Evolutionary conservation across 1,140 invertebrate species (phyloP).

Genomic region (Piezodorus guildinii): DNA sequence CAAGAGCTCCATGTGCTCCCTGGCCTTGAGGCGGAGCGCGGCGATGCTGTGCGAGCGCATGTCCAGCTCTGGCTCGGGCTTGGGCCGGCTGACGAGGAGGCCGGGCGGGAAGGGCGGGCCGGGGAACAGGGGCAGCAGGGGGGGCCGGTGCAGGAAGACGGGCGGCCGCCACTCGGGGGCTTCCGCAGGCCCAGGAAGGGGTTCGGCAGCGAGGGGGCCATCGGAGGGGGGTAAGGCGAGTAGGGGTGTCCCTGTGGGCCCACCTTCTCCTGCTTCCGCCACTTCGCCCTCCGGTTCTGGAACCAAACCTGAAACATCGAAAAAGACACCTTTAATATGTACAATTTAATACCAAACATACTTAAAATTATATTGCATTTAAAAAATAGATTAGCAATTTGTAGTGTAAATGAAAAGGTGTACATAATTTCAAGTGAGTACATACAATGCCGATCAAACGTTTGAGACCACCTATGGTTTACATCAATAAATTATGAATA

Average conservation of each 20-base stretch:
- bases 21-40: constrained; percentile 74
- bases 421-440: too few species aligned
- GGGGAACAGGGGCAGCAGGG: constrained; percentile 37
- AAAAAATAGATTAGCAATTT: too few species aligned
- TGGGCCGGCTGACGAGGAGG: constrained; percentile 45
- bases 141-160: constrained; percentile 38
- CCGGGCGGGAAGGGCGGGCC: constrained; percentile 44
- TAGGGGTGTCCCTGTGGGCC: constrained; percentile 79
- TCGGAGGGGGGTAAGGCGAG: constrained; percentile 60
- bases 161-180: constrained; percentile 48
- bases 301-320: constrained; percentile 81
- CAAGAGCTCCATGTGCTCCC: constrained; percentile 57
- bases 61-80: constrained; percentile 55
- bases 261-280: constrained; percentile 82
- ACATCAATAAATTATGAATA: too few species aligned
- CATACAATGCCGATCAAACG: too few species aligned
- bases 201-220: constrained; percentile 60
- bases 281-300: constrained; percentile 88
- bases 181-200: constrained; percentile 63
- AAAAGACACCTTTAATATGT: background rate
- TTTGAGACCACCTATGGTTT: too few species aligned
- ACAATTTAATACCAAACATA: too few species aligned
- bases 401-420: too few species aligned
- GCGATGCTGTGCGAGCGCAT: constrained; percentile 80
- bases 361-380: too few species aligned